A percentile compares a stretch with the other conserved stretches of the same genome.
These are phyloP conservation scores for Zoanthus gigantus DNA, from an alignment of 92 coral and sea anemone genomes.

Conservation along the genomic window DNA sequence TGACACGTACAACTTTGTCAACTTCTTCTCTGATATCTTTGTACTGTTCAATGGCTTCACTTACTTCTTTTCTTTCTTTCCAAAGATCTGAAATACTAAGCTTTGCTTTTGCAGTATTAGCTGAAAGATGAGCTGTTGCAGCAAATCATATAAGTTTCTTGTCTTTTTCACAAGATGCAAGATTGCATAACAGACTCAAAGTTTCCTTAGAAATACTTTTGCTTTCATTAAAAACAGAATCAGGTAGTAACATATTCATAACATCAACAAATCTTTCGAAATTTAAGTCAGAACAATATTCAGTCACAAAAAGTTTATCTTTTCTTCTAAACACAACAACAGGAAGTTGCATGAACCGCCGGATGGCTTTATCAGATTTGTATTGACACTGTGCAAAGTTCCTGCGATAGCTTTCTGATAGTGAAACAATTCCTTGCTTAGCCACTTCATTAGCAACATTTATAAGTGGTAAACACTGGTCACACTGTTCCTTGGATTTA, in stretches of 20 bases:
- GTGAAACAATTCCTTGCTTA: slow-evolving; percentile 32
- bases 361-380: slow-evolving; percentile 65
- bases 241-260: slow-evolving; percentile 50
- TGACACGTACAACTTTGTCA: slow-evolving; percentile 56
- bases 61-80: slow-evolving; percentile 50
- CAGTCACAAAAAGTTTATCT: slow-evolving; percentile 55
- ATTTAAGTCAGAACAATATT: slow-evolving; percentile 37
- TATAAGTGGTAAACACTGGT: slow-evolving; percentile 29
- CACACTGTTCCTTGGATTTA: neutral
- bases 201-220: slow-evolving; percentile 57
- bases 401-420: slow-evolving; percentile 40
- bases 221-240: slow-evolving; percentile 7
- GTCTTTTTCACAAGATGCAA: slow-evolving; percentile 69
- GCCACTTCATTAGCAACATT: slow-evolving; percentile 59
- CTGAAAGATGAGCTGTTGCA: slow-evolving; percentile 41
- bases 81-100: slow-evolving; percentile 59
- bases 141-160: slow-evolving; percentile 57
- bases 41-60: slow-evolving; percentile 62
- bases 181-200: slow-evolving; percentile 65
- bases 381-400: slow-evolving; percentile 41
- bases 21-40: slow-evolving; percentile 50
- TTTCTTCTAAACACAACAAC: slow-evolving; percentile 62
- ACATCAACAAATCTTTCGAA: slow-evolving; percentile 50
- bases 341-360: slow-evolving; percentile 70
- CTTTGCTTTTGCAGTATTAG: slow-evolving; percentile 41